Evolutionary conservation across 30 jellyfish, hydroid and myxozoan species (phyloP).

Genomic region (Pelagia noctiluca): DNA sequence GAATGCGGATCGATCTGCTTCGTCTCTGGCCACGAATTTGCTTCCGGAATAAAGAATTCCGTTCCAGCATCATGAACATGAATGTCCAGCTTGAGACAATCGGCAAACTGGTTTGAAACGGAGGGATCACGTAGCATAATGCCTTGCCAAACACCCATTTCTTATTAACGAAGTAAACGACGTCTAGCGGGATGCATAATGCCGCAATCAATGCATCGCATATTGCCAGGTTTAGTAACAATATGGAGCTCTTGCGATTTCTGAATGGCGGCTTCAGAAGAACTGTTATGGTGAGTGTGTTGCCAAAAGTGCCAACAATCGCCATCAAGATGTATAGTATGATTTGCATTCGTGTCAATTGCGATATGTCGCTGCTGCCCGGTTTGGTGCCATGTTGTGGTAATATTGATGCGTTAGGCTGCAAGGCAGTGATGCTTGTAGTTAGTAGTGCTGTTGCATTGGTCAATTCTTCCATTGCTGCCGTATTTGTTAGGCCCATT

Average conservation of each 20-base stretch:
- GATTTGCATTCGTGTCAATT: conserved; percentile 58
- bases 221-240: conserved; percentile 68
- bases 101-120: conserved; percentile 78
- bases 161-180: conserved; percentile 54
- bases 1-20: conserved; percentile 42
- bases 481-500: too few relatives aligned
- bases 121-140: conserved; percentile 69
- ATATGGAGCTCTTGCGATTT: conserved; percentile 67
- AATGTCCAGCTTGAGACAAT: conserved; percentile 83
- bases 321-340: conserved; percentile 61
- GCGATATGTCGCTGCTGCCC: not conserved
- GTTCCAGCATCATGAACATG: conserved; percentile 75
- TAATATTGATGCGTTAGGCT: too few relatives aligned
- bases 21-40: conserved; percentile 34
- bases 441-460: too few relatives aligned
- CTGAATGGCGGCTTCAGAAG: conserved; percentile 57
- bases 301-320: conserved; percentile 70
- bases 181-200: conserved; percentile 71
- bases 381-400: too few relatives aligned
- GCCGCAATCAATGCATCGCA: conserved; percentile 72
- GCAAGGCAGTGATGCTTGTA: too few relatives aligned
- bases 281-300: conserved; percentile 61
- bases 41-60: conserved; percentile 60
- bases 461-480: too few relatives aligned
- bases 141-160: conserved; percentile 59